phyloP scores from a whole-genome alignment of 2,113 vertebrate genomes.

The Varanus komodoensis region DNA sequence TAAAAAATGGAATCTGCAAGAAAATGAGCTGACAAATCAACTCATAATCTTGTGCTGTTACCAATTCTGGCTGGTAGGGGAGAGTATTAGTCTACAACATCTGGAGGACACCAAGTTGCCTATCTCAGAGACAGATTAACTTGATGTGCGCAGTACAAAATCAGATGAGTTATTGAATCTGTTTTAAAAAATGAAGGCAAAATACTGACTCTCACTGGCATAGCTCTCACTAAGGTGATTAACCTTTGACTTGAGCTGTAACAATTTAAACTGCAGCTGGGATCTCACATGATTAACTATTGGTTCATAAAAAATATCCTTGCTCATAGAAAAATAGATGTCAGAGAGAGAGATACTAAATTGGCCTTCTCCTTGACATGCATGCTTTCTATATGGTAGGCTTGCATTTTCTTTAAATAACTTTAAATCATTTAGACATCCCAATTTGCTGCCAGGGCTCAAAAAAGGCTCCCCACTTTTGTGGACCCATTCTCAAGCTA shows the following conservation, averaged over 20 bases:
- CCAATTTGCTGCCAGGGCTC: no score
- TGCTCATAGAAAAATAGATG: not conserved
- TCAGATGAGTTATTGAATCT: not conserved
- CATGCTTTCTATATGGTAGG: not conserved
- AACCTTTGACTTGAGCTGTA: not conserved
- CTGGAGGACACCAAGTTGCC: no score
- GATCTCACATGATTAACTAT: not conserved
- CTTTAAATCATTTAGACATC: no score
- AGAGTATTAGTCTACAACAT: no score
- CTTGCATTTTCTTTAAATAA: not conserved
- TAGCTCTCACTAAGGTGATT: not conserved
- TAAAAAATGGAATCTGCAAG: no score
- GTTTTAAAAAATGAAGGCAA: not conserved
- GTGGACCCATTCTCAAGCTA: no score
- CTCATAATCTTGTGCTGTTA: no score
- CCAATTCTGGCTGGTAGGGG: no score
- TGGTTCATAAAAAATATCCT: not conserved
- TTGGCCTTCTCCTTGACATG: not conserved
- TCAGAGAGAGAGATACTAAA: not conserved
- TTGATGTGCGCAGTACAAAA: not conserved
- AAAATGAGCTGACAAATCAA: no score
- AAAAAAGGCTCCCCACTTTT: no score
- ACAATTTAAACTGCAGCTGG: not conserved
- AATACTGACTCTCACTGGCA: not conserved
- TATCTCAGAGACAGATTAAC: not conserved